Percentiles rank a stretch among this genome's conserved stretches.
Evolutionary conservation across 2,888 invertebrate species (phyloP).

Genomic region (Yponomeuta sedellus): DNA sequence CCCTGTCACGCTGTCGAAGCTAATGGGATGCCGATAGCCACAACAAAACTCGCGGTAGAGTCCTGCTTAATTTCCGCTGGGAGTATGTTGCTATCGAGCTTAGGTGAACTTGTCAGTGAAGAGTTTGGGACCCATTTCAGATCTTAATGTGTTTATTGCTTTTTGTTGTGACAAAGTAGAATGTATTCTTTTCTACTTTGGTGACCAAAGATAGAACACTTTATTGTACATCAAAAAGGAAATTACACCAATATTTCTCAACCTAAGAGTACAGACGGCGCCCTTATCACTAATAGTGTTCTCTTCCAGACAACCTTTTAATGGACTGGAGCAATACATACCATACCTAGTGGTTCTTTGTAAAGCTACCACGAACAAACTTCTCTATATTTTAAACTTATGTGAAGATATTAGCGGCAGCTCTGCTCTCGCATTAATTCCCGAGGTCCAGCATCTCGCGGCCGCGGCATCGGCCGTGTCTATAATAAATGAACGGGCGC

Average conservation of each 20-base stretch:
- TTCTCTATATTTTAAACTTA: neutral
- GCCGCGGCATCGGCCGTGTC: conserved; percentile 66
- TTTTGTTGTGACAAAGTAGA: neutral
- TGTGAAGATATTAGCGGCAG: neutral
- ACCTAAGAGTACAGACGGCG: no score
- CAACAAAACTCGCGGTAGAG: neutral
- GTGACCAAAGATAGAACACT: no score
- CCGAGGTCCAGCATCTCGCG: conserved; percentile 5
- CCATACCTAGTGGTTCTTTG: neutral
- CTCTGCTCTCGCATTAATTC: conserved; percentile 7
- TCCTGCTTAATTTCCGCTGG: conserved; percentile 4
- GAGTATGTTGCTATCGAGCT: neutral
- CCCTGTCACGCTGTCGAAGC: conserved; percentile 8
- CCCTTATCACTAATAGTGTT: no score
- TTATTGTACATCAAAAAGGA: no score
- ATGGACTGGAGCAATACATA: no score
- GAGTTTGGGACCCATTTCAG: neutral
- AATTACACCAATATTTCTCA: no score
- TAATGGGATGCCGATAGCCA: neutral
- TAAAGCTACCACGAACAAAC: neutral
- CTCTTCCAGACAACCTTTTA: no score
- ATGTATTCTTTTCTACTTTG: neutral
- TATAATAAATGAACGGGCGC: conserved; percentile 77
- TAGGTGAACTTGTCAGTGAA: neutral
- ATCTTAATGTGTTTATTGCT: neutral